Evolutionary conservation across 2,113 vertebrate species (phyloP), one percentile per base, ranked within the genome.

Genomic region (Aphelocoma coerulescens): DNA sequence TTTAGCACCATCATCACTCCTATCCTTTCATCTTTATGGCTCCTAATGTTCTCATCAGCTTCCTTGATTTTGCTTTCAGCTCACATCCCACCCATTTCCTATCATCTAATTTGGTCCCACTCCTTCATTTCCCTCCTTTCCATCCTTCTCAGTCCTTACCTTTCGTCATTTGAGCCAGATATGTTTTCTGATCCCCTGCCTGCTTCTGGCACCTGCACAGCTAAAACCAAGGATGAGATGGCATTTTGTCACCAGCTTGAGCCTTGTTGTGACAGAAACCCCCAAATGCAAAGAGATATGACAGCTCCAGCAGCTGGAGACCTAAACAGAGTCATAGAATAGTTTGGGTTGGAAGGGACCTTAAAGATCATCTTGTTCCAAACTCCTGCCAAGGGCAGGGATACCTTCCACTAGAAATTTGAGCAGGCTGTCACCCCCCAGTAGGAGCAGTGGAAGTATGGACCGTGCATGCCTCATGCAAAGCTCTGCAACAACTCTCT

Each of bases 381-480:
- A 66, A 44, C 4, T 7, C 19, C 28, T 55, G 49, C 49, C 75
- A 48, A 14, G 49, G 41, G 14, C 52, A 89, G 61, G 39, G 39
- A 17, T 23, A 43, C 4, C 6, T 90, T 35, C 26, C 63, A 23
- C 12, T 4, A 16, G 26, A 55, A 57, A 63, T 17, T 17, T 1
- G 10, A 23, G 16, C 30, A 63, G 52, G 51, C 6, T 65, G 61
- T 11, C 9, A 13, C 2, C 10, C 19, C 16, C 49, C 16, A 30
- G 41, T 0, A n/a, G 68, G 54, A 80, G 24, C 3, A 2, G 17
- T 35, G 62, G 19, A 24, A 28, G 13, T 5, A 22, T 1, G 6
- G n/a, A 41, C 62, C 0, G 0, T 11, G 28, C 16, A 28, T 1
- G 1, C 3, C 23, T 14, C 58, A 11, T 3, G 8, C 10, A 52